Percentiles rank a stretch among this genome's conserved stretches.
These are phyloP conservation scores for Holotrichia oblita DNA, from an alignment of 1,140 invertebrate genomes.

Conservation along the genomic window DNA sequence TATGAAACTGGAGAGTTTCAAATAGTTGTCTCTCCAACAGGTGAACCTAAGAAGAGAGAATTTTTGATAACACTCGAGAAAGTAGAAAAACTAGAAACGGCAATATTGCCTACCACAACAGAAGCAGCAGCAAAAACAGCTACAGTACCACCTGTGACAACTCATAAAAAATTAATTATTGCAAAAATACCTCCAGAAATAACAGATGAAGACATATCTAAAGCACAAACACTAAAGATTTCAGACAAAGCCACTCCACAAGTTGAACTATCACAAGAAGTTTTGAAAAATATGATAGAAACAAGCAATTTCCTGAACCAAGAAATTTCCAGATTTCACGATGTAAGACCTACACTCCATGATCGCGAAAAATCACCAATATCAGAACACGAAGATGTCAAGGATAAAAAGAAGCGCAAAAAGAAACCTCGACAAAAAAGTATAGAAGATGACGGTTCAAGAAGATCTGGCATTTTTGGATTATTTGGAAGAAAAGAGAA, in stretches of 20 bases:
- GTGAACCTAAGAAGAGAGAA: slow-evolving; percentile 51
- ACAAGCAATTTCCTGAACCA: slow-evolving; percentile 37
- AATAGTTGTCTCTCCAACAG: slow-evolving; percentile 54
- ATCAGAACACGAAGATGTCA: neutral
- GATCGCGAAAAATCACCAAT: neutral
- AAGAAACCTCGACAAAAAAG: slow-evolving; percentile 24
- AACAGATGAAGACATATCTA: slow-evolving; percentile 19
- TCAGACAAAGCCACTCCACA: slow-evolving; percentile 6
- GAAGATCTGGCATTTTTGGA: slow-evolving; percentile 24
- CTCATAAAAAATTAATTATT: slow-evolving; percentile 3
- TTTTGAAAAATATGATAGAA: slow-evolving; percentile 33
- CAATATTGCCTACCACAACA: slow-evolving; percentile 1
- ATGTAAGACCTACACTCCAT: slow-evolving; percentile 21
- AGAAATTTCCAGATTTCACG: slow-evolving; percentile 14
- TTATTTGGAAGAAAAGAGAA: slow-evolving; percentile 41
- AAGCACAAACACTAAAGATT: neutral
- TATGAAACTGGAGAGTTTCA: slow-evolving; percentile 55
- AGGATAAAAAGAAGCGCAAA: slow-evolving; percentile 36
- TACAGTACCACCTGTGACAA: neutral
- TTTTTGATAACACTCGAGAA: slow-evolving; percentile 31
- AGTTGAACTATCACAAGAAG: slow-evolving; percentile 8
- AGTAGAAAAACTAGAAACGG: slow-evolving; percentile 23
- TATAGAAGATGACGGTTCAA: slow-evolving; percentile 16
- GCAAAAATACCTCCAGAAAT: neutral
- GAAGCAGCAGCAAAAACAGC: neutral